These are phyloP conservation scores for Drosophila aldrichi DNA, from an alignment of 2,888 invertebrate genomes.

Conservation along the genomic window DNA sequence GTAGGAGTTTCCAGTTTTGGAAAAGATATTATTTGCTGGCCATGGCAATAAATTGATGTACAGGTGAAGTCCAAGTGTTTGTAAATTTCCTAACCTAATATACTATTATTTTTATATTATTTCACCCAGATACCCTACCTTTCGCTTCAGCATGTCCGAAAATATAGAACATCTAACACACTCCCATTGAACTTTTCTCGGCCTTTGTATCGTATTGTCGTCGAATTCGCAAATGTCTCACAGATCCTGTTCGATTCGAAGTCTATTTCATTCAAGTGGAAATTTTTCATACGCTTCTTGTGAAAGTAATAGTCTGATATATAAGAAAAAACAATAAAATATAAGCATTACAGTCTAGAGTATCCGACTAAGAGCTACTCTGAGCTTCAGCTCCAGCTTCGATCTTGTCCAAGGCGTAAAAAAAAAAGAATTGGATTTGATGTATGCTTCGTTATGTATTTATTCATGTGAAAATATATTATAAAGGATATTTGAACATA, in stretches of 20 bases:
- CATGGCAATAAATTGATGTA: not conserved
- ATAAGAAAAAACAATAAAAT: slow-evolving; percentile 19
- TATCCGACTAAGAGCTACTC: not conserved
- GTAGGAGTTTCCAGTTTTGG: not conserved
- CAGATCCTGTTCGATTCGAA: slow-evolving; percentile 39
- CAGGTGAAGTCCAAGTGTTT: slow-evolving; percentile 18
- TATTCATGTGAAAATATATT: slow-evolving; percentile 60
- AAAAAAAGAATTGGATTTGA: not conserved
- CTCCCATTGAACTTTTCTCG: slow-evolving; percentile 37
- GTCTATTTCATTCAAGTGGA: slow-evolving; percentile 13
- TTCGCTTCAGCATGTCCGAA: not conserved
- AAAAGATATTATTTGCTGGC: not conserved
- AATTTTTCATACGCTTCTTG: slow-evolving; percentile 71
- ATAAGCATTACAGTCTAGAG: not conserved
- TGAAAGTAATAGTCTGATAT: not conserved
- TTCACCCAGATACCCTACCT: slow-evolving; percentile 46
- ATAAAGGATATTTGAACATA: slow-evolving; percentile 35
- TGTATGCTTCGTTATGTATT: slow-evolving; percentile 38
- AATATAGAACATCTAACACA: slow-evolving; percentile 25
- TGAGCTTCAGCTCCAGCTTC: not conserved
- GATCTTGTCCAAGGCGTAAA: not conserved
- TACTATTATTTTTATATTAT: slow-evolving; percentile 28
- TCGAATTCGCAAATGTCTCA: slow-evolving; percentile 45
- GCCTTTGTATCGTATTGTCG: slow-evolving; percentile 60
- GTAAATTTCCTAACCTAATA: slow-evolving; percentile 54